These are phyloP conservation scores for Dendrolimus houi DNA, from an alignment of 2,888 invertebrate species.

Conservation along the genomic window DNA sequence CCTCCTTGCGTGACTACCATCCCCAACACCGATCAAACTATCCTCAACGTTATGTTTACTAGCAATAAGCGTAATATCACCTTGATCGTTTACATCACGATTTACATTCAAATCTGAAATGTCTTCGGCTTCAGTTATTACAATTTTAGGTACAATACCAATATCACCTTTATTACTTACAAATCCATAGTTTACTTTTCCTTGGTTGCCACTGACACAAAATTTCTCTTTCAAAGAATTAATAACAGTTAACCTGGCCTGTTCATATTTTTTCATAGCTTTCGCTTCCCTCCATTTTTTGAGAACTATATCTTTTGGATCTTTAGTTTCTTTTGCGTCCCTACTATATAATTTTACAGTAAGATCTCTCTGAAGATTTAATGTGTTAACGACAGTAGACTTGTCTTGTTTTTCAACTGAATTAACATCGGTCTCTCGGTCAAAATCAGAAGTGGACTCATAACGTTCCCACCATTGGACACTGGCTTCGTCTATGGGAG, in stretches of 20 bases:
- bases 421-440: conserved; percentile 16
- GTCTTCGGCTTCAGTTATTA: conserved; percentile 57
- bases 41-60: conserved; percentile 34
- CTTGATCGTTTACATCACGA: conserved; percentile 22
- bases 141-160: conserved; percentile 38
- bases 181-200: conserved; percentile 28
- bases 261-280: conserved; percentile 49
- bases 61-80: conserved; percentile 25
- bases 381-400: conserved; percentile 27
- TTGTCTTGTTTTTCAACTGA: conserved; percentile 22
- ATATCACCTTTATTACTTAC: conserved; percentile 36
- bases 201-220: conserved; percentile 21
- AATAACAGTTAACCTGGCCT: conserved; percentile 55
- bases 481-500: conserved; percentile 45
- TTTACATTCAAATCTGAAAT: conserved; percentile 65
- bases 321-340: conserved; percentile 17
- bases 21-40: conserved; percentile 28
- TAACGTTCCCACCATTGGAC: conserved; percentile 50
- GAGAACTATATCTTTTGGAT: conserved; percentile 48
- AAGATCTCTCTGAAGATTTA: conserved; percentile 22
- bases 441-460: conserved; percentile 18
- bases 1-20: conserved; percentile 62
- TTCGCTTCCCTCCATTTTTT: conserved; percentile 58
- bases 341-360: conserved; percentile 25
- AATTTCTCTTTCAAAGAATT: conserved; percentile 65